Evolutionary conservation across 2,888 invertebrate species (phyloP).

Genomic region (Carcina quercana): DNA sequence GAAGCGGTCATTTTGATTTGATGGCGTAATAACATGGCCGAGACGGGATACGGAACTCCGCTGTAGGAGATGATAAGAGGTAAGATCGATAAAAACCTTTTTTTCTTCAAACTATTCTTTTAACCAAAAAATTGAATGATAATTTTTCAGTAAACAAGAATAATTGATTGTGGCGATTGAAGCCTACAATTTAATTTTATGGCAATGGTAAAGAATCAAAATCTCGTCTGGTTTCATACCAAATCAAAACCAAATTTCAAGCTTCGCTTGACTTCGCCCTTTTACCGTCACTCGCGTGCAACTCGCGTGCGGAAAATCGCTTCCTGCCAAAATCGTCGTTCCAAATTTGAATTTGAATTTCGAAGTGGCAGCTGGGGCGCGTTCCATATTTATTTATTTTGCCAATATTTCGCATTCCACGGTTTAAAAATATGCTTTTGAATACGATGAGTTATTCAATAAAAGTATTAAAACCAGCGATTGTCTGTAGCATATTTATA

Average conservation of each 20-base stretch:
- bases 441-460: background rate
- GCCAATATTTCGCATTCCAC: background rate
- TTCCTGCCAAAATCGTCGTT: conserved; percentile 39
- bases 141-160: too few relatives aligned
- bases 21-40: too few relatives aligned
- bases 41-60: too few relatives aligned
- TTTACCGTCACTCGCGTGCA: conserved; percentile 35
- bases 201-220: too few relatives aligned
- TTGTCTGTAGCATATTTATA: too few relatives aligned
- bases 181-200: too few relatives aligned
- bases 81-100: too few relatives aligned
- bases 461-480: background rate
- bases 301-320: conserved; percentile 34
- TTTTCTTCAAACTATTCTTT: too few relatives aligned
- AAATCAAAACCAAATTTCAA: conserved; percentile 42
- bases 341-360: conserved; percentile 40
- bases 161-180: too few relatives aligned
- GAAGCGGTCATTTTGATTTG: conserved; percentile 1
- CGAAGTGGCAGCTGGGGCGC: conserved; percentile 14
- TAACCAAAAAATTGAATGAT: too few relatives aligned
- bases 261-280: too few relatives aligned
- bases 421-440: background rate
- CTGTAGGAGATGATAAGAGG: too few relatives aligned
- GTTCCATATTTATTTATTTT: conserved; percentile 1
- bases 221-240: conserved; percentile 25